A percentile compares a stretch with the other conserved stretches of the same genome.
Evolutionary conservation across 2,113 vertebrate genomes (phyloP).

Genomic region (Neodon shergylaensis): DNA sequence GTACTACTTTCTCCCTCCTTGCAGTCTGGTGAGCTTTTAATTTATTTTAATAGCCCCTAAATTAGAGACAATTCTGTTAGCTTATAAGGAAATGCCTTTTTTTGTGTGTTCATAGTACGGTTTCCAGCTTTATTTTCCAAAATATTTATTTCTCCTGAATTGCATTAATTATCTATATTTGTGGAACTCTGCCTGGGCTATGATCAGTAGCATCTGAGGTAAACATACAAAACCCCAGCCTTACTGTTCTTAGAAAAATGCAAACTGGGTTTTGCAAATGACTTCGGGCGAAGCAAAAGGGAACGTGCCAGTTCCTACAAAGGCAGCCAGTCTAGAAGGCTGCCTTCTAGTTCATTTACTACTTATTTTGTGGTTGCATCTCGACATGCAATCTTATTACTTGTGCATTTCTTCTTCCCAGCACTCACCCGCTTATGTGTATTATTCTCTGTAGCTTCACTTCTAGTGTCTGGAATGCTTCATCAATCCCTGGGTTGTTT

Average conservation of each 20-base stretch:
- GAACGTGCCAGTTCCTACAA: background rate
- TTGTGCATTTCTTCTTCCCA: background rate
- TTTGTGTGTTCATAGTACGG: no score
- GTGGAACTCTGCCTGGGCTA: background rate
- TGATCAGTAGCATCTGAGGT: background rate
- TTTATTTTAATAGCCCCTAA: background rate
- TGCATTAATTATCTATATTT: background rate
- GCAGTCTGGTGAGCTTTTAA: background rate
- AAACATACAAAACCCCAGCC: background rate
- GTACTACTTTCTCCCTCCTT: background rate
- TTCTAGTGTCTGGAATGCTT: background rate
- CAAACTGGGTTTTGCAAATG: background rate
- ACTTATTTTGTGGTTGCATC: background rate
- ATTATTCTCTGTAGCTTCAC: background rate
- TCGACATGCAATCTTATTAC: background rate
- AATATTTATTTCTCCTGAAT: background rate
- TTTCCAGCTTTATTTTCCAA: background rate
- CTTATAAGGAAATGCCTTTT: background rate
- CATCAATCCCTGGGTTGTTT: background rate
- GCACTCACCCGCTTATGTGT: background rate
- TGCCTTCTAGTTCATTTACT: background rate
- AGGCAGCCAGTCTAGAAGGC: background rate
- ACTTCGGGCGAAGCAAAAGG: background rate
- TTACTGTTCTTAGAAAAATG: background rate
- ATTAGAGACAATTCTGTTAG: background rate